Evolutionary conservation across 1,140 invertebrate species (phyloP), one percentile per base, ranked within the genome.

Genomic region (Platyscapa corneri): DNA sequence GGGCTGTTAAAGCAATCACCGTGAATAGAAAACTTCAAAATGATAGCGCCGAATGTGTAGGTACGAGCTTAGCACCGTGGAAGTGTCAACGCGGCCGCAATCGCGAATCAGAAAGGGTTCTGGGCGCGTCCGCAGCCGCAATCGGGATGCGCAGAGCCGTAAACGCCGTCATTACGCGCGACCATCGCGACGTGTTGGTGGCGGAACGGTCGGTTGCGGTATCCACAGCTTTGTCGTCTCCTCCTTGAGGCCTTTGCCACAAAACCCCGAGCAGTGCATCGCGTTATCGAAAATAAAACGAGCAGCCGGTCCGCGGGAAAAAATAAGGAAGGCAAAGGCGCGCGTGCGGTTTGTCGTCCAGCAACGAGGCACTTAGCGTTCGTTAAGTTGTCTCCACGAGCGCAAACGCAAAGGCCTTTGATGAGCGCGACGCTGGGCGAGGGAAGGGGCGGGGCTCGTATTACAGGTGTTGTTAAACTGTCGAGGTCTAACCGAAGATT

Each of bases 391-490:
- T 74, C 74, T 72, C 34, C 49, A 16, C 77, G 39, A 77, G 39
- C 56, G 60, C 78, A 85, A 72, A 79, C 42, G 16, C 75, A 53
- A 14, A n/a, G 37, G 27, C 23, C 27, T 74, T 42, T 74, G 70
- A 74, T 42, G 70, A n/a, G 67, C 49, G 67, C n/a, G 8, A 49
- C 46, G 27, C 32, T 6, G 12, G 49, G 27, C 34, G 76, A n/a
- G 70, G 49, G 56, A 30, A 34, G 53, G n/a, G 27, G 64, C 32
- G 23, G 27, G 64, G 32, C 74, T 86, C 81, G 75, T 27, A 42
- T 86, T 86, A 86, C 85, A 86, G 81, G 85, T 86, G 85, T 82
- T 72, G 80, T 86, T 83, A 56, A 85, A 82, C 78, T 65, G 64
- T 84, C 83, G 60, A 53, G 82, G 74, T 32, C 82, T 64, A 83